Evolutionary conservation across 2,888 invertebrate species (phyloP), one percentile per base, ranked within the genome.

Genomic region (Diplazon laetatorius): DNA sequence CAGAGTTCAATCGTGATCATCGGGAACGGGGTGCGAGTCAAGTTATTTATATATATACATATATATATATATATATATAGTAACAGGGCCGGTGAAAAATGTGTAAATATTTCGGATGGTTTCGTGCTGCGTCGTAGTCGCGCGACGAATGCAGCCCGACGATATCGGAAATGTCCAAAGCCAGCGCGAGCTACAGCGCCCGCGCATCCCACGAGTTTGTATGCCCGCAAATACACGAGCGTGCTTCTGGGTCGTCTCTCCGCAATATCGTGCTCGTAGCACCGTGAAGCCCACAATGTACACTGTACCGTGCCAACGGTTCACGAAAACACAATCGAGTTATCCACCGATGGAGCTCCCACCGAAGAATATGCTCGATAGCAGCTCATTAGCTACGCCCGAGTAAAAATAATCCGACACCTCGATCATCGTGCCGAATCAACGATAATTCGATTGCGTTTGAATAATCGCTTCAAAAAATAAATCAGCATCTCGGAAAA

Each of bases 261-360:
- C 20, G 35, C 59, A 52, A 66, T 25, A 37, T 10, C 60, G 50
- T 60, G 59, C 52, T 66, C 37, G 59, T 16, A 71, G 42, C 59
- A 71, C 59, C 60, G 71, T 52, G 59, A 66, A 65, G 60, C 42
- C 50, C 42, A 59, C 50, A 71, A 48, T 62, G 44, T 62, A 59
- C 50, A 59, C 68, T 25, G 57, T 20, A 35, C 30, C 37, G 22
- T n/a, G 22, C 42, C 63, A 22, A 63, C 50, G 44, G 71, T 44
- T 44, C 65, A 42, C 37, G 37, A 74, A 50, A 16, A 66, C 50
- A 74, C 74, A 66, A 66, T 60, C 74, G 59, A 74, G 60, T 76
- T 71, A 60, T 76, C 59, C 52, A 25, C 42, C 65, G 35, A 76
- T 63, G 12, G 10, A 59, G 48, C 30, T 46, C 12, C n/a, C n/a